These are phyloP conservation scores for Plebejus melissa DNA, from an alignment of 2,888 invertebrate genomes.

Conservation along the genomic window DNA sequence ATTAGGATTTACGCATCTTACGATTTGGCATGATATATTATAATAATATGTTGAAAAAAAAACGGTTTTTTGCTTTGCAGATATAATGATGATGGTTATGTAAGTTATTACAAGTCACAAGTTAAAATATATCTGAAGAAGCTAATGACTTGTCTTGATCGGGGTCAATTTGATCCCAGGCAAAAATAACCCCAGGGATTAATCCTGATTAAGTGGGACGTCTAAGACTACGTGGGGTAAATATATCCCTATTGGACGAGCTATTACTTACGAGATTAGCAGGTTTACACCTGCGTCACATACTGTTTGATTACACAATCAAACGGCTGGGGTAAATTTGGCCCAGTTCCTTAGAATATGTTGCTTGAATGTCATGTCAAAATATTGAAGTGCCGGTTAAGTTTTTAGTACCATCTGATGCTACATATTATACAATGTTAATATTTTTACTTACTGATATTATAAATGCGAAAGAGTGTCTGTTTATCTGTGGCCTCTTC, in stretches of 20 bases:
- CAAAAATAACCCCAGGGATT: not conserved
- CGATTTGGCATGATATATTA: no score
- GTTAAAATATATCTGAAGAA: not conserved
- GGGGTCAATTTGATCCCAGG: not conserved
- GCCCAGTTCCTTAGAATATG: not conserved
- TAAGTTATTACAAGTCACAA: not conserved
- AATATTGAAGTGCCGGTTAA: not conserved
- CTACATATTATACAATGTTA: not conserved
- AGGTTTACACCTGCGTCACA: constrained; percentile 13
- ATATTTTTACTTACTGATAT: not conserved
- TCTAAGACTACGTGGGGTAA: constrained; percentile 17
- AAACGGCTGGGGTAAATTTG: not conserved
- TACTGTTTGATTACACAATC: constrained; percentile 1
- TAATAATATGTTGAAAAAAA: no score
- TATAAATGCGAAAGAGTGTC: not conserved
- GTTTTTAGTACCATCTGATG: not conserved
- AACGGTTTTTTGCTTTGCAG: no score
- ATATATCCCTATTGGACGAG: constrained; percentile 18
- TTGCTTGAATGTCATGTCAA: not conserved
- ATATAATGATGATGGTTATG: no score
- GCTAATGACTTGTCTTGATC: constrained; percentile 7
- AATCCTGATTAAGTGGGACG: constrained; percentile 14
- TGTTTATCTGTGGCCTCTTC: not conserved
- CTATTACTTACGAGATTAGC: constrained; percentile 22
- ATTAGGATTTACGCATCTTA: no score